Evolutionary conservation across 2,888 invertebrate genomes (phyloP).

Genomic region (Pristionchus fissidentatus): DNA sequence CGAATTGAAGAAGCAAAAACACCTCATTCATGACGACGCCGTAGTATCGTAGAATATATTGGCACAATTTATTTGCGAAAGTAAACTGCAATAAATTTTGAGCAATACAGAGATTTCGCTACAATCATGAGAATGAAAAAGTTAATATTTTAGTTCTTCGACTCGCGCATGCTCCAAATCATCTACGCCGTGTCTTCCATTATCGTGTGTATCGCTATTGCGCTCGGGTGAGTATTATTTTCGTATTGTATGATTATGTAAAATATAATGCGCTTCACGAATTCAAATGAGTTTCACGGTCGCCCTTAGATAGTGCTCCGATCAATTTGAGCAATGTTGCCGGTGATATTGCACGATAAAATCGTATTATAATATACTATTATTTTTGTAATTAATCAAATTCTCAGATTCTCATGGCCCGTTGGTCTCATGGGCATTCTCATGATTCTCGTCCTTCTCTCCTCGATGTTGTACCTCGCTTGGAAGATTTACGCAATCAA

Average conservation of each 20-base stretch:
- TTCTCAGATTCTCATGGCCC: conserved; percentile 45
- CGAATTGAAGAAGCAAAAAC: background rate
- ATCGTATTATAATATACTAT: background rate
- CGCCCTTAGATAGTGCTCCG: no score
- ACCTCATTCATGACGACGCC: no score
- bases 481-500: conserved; percentile 76
- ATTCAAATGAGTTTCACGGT: no score
- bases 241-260: no score
- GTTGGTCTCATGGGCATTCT: conserved; percentile 75
- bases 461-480: conserved; percentile 76
- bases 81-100: no score
- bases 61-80: no score
- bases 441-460: conserved; percentile 75
- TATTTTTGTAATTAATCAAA: background rate
- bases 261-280: no score
- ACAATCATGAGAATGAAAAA: background rate
- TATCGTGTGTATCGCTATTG: conserved; percentile 76
- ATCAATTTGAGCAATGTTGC: background rate
- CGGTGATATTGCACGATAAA: no score
- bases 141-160: conserved; percentile 72
- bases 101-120: background rate
- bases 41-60: no score
- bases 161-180: conserved; percentile 76
- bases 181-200: conserved; percentile 76
- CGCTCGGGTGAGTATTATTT: conserved; percentile 73